Base-by-base conservation (phyloP, 2,888 invertebrate species). In the Microctonus hyperodae region DNA sequence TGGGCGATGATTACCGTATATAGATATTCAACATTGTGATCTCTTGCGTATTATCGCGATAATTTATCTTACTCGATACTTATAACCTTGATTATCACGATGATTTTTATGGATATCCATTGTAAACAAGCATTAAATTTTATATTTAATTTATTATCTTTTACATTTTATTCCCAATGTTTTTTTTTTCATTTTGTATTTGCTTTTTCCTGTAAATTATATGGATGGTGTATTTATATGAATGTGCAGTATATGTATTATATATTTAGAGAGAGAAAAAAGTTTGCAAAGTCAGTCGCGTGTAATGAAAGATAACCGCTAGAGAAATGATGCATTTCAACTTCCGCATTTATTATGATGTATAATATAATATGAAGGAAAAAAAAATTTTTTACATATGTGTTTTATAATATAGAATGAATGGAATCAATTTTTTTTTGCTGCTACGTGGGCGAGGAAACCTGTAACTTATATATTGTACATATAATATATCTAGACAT, bases 1-100 rank as follows among this genome's bases (percentile, higher is more conserved):
- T 79, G 79, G 79, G 80, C 79, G 78, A 74, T 70, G 44, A 73
- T 69, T 64, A 56, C 81, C 80, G 74, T 78, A 78, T 79, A 81
- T 77, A 79, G 79, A 73, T 53, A 72, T 69, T 61, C 48, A 51
- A 35, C 37, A 50, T 56, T 56, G 28, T 65, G 59, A 65, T 59
- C 65, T n/a, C n/a, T n/a, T 53, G 40, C 58, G 50, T 57, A 44
- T 58, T 35, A 64, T 64, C 23, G 58, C 44, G 16, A 44, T 44
- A n/a, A 23, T 67, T 57, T 57, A 40, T 64, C 48, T 63, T 28
- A 40, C 23, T 55, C 9, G 16, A 6, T 44, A n/a, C 16, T 9
- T 44, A 20, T 7, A 16, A 3, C 44, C 16, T 2, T 16, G 20
- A 25, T 66, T 50, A 48, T 55, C 23, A 35, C 40, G 40, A 23